phyloP scores from a whole-genome alignment of 2,888 invertebrate genomes.

The Ophion ventricosus region DNA sequence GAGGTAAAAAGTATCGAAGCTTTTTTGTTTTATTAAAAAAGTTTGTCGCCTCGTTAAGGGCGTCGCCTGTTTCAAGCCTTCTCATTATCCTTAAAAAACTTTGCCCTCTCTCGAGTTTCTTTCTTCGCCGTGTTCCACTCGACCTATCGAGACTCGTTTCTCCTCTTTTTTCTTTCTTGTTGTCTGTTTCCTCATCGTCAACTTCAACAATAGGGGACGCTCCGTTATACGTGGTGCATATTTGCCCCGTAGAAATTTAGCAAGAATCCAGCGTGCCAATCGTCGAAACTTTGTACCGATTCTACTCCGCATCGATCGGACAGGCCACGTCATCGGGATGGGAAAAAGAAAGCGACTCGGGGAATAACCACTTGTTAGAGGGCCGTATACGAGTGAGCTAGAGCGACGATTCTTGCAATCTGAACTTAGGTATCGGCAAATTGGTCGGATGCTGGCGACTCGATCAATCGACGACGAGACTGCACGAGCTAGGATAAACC shows the following conservation, averaged over 20 bases:
- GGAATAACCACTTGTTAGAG: background rate
- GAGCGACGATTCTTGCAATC: background rate
- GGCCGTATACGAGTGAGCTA: background rate
- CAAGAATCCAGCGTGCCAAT: constrained; percentile 26
- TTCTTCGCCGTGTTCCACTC: constrained; percentile 54
- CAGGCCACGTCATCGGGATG: background rate
- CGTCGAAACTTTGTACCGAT: constrained; percentile 11
- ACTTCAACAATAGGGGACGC: constrained; percentile 35
- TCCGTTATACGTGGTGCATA: constrained; percentile 18
- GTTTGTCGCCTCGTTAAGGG: constrained; percentile 69
- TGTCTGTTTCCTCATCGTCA: constrained; percentile 26
- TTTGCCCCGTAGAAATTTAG: constrained; percentile 36
- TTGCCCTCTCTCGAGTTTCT: constrained; percentile 54
- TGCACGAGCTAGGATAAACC: too few relatives aligned
- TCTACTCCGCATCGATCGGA: constrained; percentile 25
- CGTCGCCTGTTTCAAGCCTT: constrained; percentile 57
- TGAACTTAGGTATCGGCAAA: background rate
- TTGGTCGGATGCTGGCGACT: background rate
- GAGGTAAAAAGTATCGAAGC: constrained; percentile 50
- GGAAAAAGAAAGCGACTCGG: background rate
- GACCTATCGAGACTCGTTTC: constrained; percentile 46
- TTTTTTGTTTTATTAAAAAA: constrained; percentile 68
- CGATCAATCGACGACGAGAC: background rate
- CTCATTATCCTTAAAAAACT: constrained; percentile 68
- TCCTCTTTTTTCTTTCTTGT: background rate